Base-by-base conservation (phyloP, 2,113 vertebrate genomes). In the Leuciscus idus region DNA sequence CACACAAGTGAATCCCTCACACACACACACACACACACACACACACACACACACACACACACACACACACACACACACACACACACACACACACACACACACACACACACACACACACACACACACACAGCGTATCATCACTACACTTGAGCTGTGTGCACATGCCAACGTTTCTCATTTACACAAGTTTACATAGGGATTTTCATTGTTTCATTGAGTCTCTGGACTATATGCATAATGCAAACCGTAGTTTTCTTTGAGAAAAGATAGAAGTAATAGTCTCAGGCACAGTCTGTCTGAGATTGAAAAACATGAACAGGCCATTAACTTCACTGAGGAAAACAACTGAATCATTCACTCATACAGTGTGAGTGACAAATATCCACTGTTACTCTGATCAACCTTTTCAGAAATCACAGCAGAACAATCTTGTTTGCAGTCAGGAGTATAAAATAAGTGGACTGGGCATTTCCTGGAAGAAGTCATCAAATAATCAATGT, bases 401-500 rank as follows among this genome's bases (percentile, higher is more conserved):
- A 19, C 15, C 21, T n/a, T 19, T 66, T 66, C 4, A 81, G 79
- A 81, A 81, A 66, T 48, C 39, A 66, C 59, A 66, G 39, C 59
- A 13, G 39, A 19, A 66, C 43, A 28, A 50, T 50, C 73, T 46
- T 75, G 73, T 28, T 75, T 26, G n/a, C 43, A 26, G 43, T 17
- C 70, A 74, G 43, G 23, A 13, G 43, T 26, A 48, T 48, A 74
- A 48, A 75, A 75, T 75, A 50, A 50, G 43, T 50, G 43, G 59
- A 81, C n/a, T 28, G n/a, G n/a, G 23, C n/a, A 28, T 81, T 81
- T 48, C 59, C 79, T 48, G 59, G 79, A 81, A 66, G 79, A 81
- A 81, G 79, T 48, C 39, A 66, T 64, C 13, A 64, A 48, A 66
- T 81, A 81, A 81, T 66, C 79, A 64, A 81, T 70, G 70, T 85